phyloP scores from a whole-genome alignment of 1,140 invertebrate genomes.

The Diabrotica virgifera region DNA sequence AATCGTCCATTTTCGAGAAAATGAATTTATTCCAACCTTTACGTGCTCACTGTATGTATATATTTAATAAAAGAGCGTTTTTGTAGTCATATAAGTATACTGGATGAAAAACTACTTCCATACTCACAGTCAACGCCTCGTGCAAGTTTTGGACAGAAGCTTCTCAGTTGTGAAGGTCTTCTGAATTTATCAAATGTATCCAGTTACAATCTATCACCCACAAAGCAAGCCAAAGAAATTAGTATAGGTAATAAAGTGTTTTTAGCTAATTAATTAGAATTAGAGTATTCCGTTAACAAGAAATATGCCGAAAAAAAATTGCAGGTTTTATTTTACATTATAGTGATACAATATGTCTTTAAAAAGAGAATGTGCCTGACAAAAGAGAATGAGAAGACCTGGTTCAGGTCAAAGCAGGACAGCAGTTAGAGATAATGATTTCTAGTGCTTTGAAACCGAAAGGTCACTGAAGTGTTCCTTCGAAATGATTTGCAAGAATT shows the following conservation, averaged over 20 bases:
- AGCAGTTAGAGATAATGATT: too few relatives aligned
- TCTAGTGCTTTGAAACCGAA: too few relatives aligned
- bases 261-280: neutral
- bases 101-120: constrained; percentile 24
- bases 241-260: constrained; percentile 4
- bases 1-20: too few relatives aligned
- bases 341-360: too few relatives aligned
- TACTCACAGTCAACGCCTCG: constrained; percentile 30
- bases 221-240: constrained; percentile 17
- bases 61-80: neutral
- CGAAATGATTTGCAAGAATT: too few relatives aligned
- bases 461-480: too few relatives aligned
- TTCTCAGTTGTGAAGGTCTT: constrained; percentile 28
- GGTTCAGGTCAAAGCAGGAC: too few relatives aligned
- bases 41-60: neutral
- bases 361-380: too few relatives aligned
- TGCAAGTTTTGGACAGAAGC: constrained; percentile 28
- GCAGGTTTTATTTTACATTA: too few relatives aligned
- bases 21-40: too few relatives aligned
- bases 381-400: too few relatives aligned
- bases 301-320: too few relatives aligned
- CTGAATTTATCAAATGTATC: constrained; percentile 32
- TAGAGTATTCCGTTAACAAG: neutral
- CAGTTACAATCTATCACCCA: constrained; percentile 30
- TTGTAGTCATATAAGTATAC: constrained; percentile 16